Conservation (phyloP, 64 coral and sea anemone species). For the Cladopsammia gracilis region DNA sequence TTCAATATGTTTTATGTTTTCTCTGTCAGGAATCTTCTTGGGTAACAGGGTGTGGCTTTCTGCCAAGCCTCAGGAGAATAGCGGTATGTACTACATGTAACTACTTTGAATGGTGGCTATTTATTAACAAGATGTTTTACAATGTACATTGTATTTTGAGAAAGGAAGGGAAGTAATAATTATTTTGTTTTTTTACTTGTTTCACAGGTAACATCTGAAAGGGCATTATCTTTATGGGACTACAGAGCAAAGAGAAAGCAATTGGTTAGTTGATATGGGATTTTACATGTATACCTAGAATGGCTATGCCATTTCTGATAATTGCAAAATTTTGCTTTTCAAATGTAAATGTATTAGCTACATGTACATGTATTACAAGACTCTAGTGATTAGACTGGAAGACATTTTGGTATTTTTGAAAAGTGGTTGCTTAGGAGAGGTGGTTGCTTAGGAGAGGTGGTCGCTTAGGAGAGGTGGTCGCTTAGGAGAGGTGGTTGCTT, state of each 20-base stretch:
- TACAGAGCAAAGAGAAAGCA: slow-evolving; percentile 97
- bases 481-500: too few species aligned
- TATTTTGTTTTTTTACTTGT: background rate
- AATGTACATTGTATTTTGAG: background rate
- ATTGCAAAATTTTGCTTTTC: too few species aligned
- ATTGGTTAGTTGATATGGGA: slow-evolving; percentile 70
- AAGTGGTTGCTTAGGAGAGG: too few species aligned
- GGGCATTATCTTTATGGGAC: slow-evolving; percentile 97
- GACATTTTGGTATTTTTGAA: too few species aligned
- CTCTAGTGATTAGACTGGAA: too few species aligned
- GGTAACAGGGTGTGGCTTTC: slow-evolving; percentile 98
- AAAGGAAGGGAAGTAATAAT: background rate
- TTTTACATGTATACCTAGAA: background rate
- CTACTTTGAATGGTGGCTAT: background rate
- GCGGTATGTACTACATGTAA: slow-evolving; percentile 71
- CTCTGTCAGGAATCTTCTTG: slow-evolving; percentile 88
- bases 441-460: too few species aligned
- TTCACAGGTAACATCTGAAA: slow-evolving; percentile 93
- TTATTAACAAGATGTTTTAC: background rate
- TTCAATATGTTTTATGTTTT: background rate
- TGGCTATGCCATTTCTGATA: too few species aligned
- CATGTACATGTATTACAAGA: too few species aligned
- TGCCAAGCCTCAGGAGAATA: slow-evolving; percentile 91
- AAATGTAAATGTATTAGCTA: too few species aligned
- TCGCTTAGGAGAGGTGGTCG: too few species aligned